Evolutionary conservation across 2,113 vertebrate species (phyloP), one percentile per base, ranked within the genome.

Genomic region (Nematolebias whitei): DNA sequence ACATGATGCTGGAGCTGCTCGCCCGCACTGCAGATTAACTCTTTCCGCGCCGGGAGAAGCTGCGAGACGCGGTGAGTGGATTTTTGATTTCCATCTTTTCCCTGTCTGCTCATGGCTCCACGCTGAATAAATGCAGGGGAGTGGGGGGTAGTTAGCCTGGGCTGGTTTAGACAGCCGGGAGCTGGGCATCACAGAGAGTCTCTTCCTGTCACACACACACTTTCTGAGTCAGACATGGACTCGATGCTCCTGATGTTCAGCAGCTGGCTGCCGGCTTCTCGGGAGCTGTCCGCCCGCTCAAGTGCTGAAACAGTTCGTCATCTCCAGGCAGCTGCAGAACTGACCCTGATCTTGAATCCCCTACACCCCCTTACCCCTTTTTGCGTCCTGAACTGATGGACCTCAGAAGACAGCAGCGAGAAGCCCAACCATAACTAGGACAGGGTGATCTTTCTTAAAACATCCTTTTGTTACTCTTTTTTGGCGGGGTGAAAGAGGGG

Each of bases 21-120:
- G 85, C 90, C 92, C 92, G 92, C 93, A 94, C 93, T 94, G 93
- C 93, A 94, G 93, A 92, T 94, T 93, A 94, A 94, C 93, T 87
- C 88, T 84, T 90, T 12, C 68, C 48, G 67, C 58, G 76, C 93
- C 84, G 82, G 71, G 63, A 20, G 88, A 88, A 78, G 89, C 82
- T 78, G 39, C 77, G 61, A 63, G 51, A 84, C 73, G 68, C 35
- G 90, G 90, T 91, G 85, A 91, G 90, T 91, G 79, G 20, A 78
- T 78, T 71, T 29, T 54, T 68, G 63, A 14, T 6, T 0, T 4
- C 1, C 47, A 8, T 13, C 23, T 41, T 55, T 20, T 9, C 20
- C 1, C n/a, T 41, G 62, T 29, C 47, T 68, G 71, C 58, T 47
- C 63, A 52, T 69, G 38, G 23, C 19, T 47, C n/a, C 14, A 23